These are phyloP conservation scores for Dynastes maya DNA, from an alignment of 2,888 invertebrate genomes.

Conservation along the genomic window DNA sequence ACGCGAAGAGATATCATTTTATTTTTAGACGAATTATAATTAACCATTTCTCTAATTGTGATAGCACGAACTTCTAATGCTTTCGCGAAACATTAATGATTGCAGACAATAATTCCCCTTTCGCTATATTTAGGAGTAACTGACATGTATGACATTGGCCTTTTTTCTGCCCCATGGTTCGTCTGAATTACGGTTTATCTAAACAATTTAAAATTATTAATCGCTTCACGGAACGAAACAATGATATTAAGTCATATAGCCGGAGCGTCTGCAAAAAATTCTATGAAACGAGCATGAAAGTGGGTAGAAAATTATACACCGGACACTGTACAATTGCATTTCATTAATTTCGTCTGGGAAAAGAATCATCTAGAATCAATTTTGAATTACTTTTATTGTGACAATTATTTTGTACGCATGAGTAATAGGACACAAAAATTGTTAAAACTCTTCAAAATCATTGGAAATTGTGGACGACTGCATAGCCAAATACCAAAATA, in stretches of 20 bases:
- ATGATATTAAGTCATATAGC: slow-evolving; percentile 45
- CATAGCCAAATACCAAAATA: no score
- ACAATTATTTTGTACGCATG: no score
- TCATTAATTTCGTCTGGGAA: slow-evolving; percentile 43
- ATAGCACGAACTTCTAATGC: no score
- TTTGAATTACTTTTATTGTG: no score
- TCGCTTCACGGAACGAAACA: slow-evolving; percentile 45
- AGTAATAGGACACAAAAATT: no score
- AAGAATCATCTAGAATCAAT: not conserved
- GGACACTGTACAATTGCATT: slow-evolving; percentile 41
- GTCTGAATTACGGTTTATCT: slow-evolving; percentile 42
- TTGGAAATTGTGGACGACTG: no score
- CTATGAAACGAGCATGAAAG: slow-evolving; percentile 47
- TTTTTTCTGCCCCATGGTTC: slow-evolving; percentile 2
- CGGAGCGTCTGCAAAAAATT: slow-evolving; percentile 41
- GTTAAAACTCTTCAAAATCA: no score
- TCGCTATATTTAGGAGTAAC: not conserved
- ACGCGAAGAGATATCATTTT: no score
- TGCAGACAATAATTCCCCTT: not conserved
- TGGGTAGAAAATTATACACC: slow-evolving; percentile 51
- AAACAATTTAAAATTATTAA: slow-evolving; percentile 47
- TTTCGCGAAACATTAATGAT: not conserved
- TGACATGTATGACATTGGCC: slow-evolving; percentile 7
- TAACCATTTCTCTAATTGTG: no score
- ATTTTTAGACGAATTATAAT: no score